Conservation (phyloP, 2,113 vertebrate genomes). For the Mus pahari region DNA sequence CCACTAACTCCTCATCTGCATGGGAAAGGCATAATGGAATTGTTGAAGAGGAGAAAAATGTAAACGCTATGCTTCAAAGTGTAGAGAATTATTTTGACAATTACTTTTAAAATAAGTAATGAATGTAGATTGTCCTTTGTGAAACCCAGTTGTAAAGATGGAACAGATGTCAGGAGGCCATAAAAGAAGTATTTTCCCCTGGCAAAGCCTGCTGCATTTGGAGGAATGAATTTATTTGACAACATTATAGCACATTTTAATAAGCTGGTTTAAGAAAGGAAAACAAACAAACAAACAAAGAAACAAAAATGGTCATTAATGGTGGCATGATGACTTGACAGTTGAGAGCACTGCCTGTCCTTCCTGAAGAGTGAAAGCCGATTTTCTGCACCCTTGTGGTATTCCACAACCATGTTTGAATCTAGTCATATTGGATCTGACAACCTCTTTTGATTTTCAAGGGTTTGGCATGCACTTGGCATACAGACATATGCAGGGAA, state of each 20-base stretch:
- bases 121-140: neutral
- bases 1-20: neutral
- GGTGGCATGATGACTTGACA: neutral
- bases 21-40: accelerated
- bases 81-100: constrained; percentile 23
- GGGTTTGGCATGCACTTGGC: too few species aligned
- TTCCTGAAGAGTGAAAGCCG: neutral
- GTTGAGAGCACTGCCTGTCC: neutral
- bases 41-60: neutral
- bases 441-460: neutral
- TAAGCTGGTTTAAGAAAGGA: neutral
- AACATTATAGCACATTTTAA: neutral
- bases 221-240: constrained; percentile 12
- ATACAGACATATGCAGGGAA: neutral
- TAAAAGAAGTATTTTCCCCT: constrained; percentile 24
- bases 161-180: neutral
- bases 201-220: neutral
- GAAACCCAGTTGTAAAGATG: neutral
- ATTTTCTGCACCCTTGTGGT: neutral
- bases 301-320: neutral
- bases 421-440: neutral
- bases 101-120: constrained; percentile 19
- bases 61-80: neutral
- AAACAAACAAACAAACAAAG: neutral
- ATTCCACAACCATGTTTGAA: neutral